Base-by-base conservation (phyloP, 2,888 invertebrate species). In the Choreutis nemorana region DNA sequence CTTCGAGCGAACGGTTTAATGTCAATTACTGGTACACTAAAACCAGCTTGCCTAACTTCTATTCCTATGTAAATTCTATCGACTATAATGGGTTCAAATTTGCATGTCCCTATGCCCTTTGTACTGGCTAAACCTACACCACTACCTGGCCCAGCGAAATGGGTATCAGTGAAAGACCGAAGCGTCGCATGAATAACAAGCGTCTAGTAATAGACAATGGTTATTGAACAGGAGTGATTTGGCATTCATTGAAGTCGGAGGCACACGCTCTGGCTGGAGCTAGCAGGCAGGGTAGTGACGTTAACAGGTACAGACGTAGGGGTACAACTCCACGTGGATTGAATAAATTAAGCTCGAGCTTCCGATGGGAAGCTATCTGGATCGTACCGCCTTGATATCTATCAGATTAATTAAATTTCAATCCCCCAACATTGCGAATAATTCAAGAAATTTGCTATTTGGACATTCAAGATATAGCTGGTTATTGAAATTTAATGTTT, bases 31-130 rank as follows among this genome's bases (percentile, higher is more conserved):
- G 20, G 7, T 24, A 16, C 16, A 18, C n/a, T n/a, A n/a, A n/a
- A n/a, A n/a, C n/a, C n/a, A n/a, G n/a, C n/a, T n/a, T n/a, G n/a
- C n/a, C n/a, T n/a, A n/a, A n/a, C 40, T 47, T 46, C 68, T 57
- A 73, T 75, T 75, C 62, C 73, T 75, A 75, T 78, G 77, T 71
- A 66, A 78, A 78, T 77, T 58, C 47, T 47, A 36, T 57, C 63
- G 57, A 57, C 55, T 54, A 44, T 71, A 73, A 68, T 72, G 57
- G 55, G 56, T 42, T 49, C 41, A 55, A 59, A 75, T 77, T 72
- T 73, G 70, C 72, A 71, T 70, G 62, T 59, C 56, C 57, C 57
- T 50, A 52, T 56, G 59, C 56, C 59, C 62, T 67, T 68, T 71
- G 65, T 63, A 52, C 50, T 41, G 40, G 37, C 46, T 50, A 50